Percentiles rank a stretch among this genome's conserved stretches.
Evolutionary conservation across 2,113 vertebrate species (phyloP).

Genomic region (Corythoichthys intestinalis): DNA sequence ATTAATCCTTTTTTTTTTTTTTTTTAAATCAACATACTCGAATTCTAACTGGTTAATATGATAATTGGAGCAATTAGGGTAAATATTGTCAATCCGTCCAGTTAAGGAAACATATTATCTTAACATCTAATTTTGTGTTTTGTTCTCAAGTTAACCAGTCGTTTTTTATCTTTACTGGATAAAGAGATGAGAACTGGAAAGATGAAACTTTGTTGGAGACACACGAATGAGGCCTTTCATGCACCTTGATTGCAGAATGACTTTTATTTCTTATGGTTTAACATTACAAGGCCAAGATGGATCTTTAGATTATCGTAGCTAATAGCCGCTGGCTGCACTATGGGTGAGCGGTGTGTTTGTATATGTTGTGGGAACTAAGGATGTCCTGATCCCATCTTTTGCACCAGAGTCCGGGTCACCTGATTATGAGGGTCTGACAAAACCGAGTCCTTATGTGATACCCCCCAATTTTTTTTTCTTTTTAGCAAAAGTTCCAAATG

Average conservation of each 20-base stretch:
- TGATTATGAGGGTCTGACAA: no score
- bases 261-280: slow-evolving; percentile 60
- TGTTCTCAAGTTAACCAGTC: slow-evolving; percentile 77
- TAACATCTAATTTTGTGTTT: slow-evolving; percentile 77
- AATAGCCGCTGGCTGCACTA: slow-evolving; percentile 40
- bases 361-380: background rate
- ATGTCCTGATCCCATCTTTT: no score
- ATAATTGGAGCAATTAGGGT: slow-evolving; percentile 81
- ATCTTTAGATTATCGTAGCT: slow-evolving; percentile 62
- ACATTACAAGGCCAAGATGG: slow-evolving; percentile 59
- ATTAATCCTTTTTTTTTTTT: slow-evolving; percentile 80
- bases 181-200: slow-evolving; percentile 68
- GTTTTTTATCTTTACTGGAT: slow-evolving; percentile 27
- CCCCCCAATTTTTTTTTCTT: no score
- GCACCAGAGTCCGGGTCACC: no score
- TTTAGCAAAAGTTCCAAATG: no score
- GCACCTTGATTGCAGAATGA: slow-evolving; percentile 51
- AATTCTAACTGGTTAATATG: slow-evolving; percentile 84
- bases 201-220: slow-evolving; percentile 61
- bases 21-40: slow-evolving; percentile 75
- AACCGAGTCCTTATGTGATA: no score
- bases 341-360: background rate
- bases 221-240: slow-evolving; percentile 62
- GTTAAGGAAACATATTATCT: slow-evolving; percentile 80
- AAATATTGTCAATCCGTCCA: slow-evolving; percentile 79